A percentile compares a stretch with the other conserved stretches of the same genome.
These are phyloP conservation scores for Eurypyga helias DNA, from an alignment of 2,113 vertebrate genomes.

Conservation along the genomic window DNA sequence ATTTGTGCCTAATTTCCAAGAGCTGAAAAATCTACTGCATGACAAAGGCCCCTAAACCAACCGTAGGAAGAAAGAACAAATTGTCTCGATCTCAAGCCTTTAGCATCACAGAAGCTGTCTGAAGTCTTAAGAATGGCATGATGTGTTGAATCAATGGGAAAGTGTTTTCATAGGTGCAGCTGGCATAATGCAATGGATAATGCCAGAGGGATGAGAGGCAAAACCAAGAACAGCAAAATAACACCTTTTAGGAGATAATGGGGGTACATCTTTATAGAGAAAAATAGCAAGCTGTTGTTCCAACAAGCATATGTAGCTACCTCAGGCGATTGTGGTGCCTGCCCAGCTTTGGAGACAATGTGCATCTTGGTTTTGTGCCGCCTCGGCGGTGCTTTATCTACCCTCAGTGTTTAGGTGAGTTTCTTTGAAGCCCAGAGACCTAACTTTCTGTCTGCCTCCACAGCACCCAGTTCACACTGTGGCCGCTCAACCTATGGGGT, in stretches of 20 bases:
- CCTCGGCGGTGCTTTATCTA: background rate
- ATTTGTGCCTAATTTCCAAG: background rate
- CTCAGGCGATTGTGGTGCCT: background rate
- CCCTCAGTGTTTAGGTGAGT: background rate
- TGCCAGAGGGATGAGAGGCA: background rate
- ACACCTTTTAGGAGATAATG: background rate
- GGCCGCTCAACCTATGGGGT: rapidly evolving
- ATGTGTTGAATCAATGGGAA: background rate
- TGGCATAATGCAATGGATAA: background rate
- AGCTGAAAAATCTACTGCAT: background rate
- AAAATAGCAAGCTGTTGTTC: background rate
- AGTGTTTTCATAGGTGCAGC: background rate
- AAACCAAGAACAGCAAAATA: background rate
- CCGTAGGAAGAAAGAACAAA: background rate
- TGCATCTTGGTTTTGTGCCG: background rate
- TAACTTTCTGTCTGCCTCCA: background rate
- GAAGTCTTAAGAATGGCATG: background rate
- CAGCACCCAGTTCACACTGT: background rate
- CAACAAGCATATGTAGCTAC: background rate
- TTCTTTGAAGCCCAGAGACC: background rate
- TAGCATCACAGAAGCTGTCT: background rate
- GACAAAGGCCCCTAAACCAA: background rate
- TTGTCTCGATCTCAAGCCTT: background rate
- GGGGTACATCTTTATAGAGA: background rate
- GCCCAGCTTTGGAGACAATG: background rate